Evolutionary conservation across 2,797 vertebrate genomes (phyloP).

Genomic region (Natrix natrix): DNA sequence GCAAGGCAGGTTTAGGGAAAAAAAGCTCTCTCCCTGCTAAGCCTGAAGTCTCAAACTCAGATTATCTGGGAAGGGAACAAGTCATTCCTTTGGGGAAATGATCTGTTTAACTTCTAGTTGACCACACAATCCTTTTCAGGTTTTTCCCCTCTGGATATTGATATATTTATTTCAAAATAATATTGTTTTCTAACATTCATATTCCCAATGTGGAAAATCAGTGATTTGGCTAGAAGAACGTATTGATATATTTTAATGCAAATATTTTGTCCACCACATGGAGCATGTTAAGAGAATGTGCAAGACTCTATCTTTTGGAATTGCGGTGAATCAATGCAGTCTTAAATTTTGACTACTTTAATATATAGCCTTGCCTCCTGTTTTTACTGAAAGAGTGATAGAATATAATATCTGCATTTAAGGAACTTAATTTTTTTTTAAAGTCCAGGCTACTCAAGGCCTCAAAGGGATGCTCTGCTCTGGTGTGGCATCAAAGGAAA

Average conservation of each 20-base stretch:
- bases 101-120: background rate
- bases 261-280: background rate
- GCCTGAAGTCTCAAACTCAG: conserved; percentile 42
- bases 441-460: background rate
- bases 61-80: conserved; percentile 6
- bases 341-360: background rate
- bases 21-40: conserved; percentile 22
- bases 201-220: background rate
- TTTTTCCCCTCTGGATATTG: background rate
- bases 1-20: conserved; percentile 22
- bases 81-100: background rate
- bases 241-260: background rate
- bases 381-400: background rate
- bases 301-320: background rate
- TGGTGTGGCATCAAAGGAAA: background rate
- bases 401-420: background rate
- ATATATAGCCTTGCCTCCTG: background rate
- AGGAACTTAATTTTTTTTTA: background rate
- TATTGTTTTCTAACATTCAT: background rate
- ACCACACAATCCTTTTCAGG: background rate
- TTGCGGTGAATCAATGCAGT: background rate
- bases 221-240: background rate
- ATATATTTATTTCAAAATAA: background rate
- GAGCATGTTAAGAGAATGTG: background rate
- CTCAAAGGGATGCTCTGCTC: background rate